phyloP scores from a whole-genome alignment of 2,113 vertebrate genomes.

The Nothocercus julius region DNA sequence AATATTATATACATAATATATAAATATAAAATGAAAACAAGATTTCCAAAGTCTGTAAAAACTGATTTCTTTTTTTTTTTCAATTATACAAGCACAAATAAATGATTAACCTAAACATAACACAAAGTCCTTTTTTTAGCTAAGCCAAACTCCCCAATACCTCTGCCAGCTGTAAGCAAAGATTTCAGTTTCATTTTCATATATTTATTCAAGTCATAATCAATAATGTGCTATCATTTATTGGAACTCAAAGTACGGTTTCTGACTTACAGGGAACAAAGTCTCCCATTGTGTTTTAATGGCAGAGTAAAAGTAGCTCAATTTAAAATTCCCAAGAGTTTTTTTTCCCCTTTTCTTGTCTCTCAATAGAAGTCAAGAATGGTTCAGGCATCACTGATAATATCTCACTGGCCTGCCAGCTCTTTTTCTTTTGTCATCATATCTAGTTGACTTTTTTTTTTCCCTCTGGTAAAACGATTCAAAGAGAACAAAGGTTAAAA shows the following conservation, averaged over 20 bases:
- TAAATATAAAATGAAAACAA: neutral
- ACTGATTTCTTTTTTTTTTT: neutral
- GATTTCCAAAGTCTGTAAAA: neutral
- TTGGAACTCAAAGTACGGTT: neutral
- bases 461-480: neutral
- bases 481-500: neutral
- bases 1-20: neutral
- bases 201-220: neutral
- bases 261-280: neutral
- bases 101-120: neutral
- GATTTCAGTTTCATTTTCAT: neutral
- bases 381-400: neutral
- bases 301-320: neutral
- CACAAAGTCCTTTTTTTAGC: neutral
- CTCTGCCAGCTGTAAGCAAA: neutral
- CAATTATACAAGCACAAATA: neutral
- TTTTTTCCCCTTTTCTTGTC: neutral
- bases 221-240: neutral
- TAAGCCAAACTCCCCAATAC: neutral
- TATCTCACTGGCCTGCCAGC: neutral
- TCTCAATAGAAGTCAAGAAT: neutral
- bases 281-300: neutral
- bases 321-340: conserved; percentile 10
- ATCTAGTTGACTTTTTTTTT: neutral
- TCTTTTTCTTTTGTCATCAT: neutral